These are phyloP conservation scores for Drymonia ruficornis DNA, from an alignment of 2,888 invertebrate genomes.

Conservation along the genomic window DNA sequence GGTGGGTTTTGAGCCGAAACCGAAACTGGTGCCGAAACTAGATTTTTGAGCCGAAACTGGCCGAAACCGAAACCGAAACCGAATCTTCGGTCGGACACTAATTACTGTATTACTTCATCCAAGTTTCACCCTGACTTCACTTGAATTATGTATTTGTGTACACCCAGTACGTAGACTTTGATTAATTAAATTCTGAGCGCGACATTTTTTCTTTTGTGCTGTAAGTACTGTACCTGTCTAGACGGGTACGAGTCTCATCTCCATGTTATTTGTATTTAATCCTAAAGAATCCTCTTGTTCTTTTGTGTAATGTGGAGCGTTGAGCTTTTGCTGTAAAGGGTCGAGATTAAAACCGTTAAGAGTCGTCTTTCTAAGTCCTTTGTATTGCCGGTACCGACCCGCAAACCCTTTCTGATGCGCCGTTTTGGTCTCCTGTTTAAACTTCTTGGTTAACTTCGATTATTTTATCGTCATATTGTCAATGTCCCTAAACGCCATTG, in stretches of 20 bases:
- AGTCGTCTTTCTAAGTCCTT: neutral
- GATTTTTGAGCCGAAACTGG: no score
- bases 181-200: slow-evolving; percentile 57
- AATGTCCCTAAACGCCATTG: no score
- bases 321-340: slow-evolving; percentile 4
- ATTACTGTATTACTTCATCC: slow-evolving; percentile 43
- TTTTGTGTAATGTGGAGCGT: slow-evolving; percentile 8
- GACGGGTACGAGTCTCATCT: slow-evolving; percentile 24
- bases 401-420: no score
- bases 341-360: slow-evolving; percentile 13
- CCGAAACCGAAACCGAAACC: no score
- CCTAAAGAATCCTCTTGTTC: slow-evolving; percentile 21
- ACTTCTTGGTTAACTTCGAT: no score
- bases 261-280: slow-evolving; percentile 25
- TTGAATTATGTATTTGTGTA: slow-evolving; percentile 55
- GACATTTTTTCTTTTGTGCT: slow-evolving; percentile 30
- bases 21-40: no score
- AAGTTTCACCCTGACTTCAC: slow-evolving; percentile 49
- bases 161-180: slow-evolving; percentile 42
- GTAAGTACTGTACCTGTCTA: slow-evolving; percentile 29
- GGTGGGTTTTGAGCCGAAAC: no score
- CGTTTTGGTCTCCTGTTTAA: no score
- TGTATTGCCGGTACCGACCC: no score
- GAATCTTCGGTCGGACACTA: no score
- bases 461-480: no score